A percentile compares a stretch with the other conserved stretches of the same genome.
Conservation (phyloP, 2,888 invertebrate species). For the Drosophila mulleri region DNA sequence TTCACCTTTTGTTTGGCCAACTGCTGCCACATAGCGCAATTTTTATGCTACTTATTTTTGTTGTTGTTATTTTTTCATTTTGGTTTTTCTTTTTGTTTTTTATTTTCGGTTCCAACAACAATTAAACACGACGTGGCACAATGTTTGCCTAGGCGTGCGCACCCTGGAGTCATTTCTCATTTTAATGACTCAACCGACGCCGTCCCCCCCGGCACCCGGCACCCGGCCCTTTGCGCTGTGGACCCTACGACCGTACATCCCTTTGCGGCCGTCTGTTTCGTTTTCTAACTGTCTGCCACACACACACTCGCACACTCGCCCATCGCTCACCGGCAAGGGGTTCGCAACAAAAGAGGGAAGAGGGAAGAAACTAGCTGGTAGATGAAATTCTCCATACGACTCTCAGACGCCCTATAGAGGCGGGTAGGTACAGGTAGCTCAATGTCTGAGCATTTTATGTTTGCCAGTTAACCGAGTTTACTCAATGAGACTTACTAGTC, state of each 20-base stretch:
- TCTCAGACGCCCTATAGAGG: neutral
- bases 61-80: neutral
- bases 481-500: neutral
- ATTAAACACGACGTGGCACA: conserved; percentile 69
- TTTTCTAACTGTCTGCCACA: conserved; percentile 47
- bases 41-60: conserved; percentile 31
- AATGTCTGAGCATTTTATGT: too few relatives aligned
- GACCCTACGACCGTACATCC: neutral
- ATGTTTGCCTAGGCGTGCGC: conserved; percentile 62
- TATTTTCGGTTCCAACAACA: conserved; percentile 58
- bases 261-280: conserved; percentile 34
- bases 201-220: conserved; percentile 22
- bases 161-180: conserved; percentile 75
- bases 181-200: conserved; percentile 77
- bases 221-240: neutral
- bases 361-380: conserved; percentile 31
- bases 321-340: conserved; percentile 39
- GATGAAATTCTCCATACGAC: conserved; percentile 17
- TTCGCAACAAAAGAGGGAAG: conserved; percentile 35
- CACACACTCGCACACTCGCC: conserved; percentile 1
- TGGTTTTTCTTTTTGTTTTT: neutral
- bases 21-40: conserved; percentile 45
- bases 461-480: too few relatives aligned
- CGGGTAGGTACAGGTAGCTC: too few relatives aligned
- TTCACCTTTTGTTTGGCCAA: conserved; percentile 32